phyloP scores from a whole-genome alignment of 2,888 invertebrate genomes.

The Alsophila aescularia region DNA sequence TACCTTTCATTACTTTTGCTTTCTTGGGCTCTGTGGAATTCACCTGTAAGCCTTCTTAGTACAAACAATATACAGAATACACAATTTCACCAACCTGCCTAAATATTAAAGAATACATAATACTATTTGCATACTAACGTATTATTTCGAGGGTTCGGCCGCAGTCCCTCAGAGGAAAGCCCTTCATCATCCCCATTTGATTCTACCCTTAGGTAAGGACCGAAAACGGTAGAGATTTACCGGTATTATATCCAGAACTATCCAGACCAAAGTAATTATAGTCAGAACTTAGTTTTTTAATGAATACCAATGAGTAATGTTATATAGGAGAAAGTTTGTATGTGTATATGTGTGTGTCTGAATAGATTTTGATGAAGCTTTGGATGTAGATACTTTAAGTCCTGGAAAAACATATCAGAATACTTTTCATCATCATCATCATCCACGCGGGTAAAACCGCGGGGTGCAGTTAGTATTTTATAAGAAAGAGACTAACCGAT shows the following conservation, averaged over 20 bases:
- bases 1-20: not conserved
- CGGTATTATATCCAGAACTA: not conserved
- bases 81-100: conserved; percentile 9
- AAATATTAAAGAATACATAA: conserved; percentile 25
- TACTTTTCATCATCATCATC: too few species aligned
- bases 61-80: not conserved
- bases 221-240: not conserved
- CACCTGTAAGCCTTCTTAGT: not conserved
- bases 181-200: conserved; percentile 47
- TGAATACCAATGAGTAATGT: too few species aligned
- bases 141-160: conserved; percentile 32
- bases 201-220: conserved; percentile 25
- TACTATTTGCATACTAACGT: conserved; percentile 36
- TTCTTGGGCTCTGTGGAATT: not conserved
- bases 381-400: too few species aligned
- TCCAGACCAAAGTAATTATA: too few species aligned
- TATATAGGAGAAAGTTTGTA: too few species aligned
- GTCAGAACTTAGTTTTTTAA: too few species aligned
- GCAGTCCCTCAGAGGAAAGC: conserved; percentile 34
- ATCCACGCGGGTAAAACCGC: too few species aligned
- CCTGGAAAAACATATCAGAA: too few species aligned
- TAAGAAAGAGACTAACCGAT: too few species aligned
- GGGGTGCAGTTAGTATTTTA: too few species aligned
- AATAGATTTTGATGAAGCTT: too few species aligned
- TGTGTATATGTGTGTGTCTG: too few species aligned